Evolutionary conservation across 2,888 invertebrate genomes (phyloP).

Genomic region (Stenurella melanura): DNA sequence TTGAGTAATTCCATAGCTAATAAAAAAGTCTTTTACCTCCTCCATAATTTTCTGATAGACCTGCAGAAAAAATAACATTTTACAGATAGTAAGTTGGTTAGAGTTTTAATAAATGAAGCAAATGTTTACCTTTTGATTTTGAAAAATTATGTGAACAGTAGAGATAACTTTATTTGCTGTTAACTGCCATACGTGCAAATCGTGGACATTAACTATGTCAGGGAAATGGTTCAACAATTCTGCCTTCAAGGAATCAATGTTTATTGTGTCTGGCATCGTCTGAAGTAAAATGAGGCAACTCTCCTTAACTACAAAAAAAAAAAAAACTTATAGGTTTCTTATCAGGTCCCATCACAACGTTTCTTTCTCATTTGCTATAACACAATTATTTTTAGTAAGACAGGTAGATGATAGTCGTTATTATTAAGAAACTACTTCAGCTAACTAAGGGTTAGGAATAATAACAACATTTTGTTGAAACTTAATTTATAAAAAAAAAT

Average conservation of each 20-base stretch:
- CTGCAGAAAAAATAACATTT: slow-evolving; percentile 58
- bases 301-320: slow-evolving; percentile 83
- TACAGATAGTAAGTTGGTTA: neutral
- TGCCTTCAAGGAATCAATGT: slow-evolving; percentile 82
- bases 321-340: slow-evolving; percentile 21
- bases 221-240: slow-evolving; percentile 81
- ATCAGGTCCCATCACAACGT: no score
- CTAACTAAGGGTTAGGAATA: no score
- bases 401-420: no score
- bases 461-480: no score
- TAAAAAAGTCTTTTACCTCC: slow-evolving; percentile 83
- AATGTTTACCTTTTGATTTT: slow-evolving; percentile 76
- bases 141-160: slow-evolving; percentile 88
- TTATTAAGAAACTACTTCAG: no score
- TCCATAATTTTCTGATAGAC: slow-evolving; percentile 77
- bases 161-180: slow-evolving; percentile 87
- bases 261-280: slow-evolving; percentile 93
- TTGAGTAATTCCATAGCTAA: slow-evolving; percentile 86
- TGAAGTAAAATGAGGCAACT: slow-evolving; percentile 92
- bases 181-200: slow-evolving; percentile 92
- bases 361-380: no score
- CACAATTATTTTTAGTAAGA: no score
- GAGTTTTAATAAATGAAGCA: neutral
- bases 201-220: slow-evolving; percentile 86
- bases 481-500: no score